Conservation (phyloP, 2,888 invertebrate genomes). For the Agrotis clavis region DNA sequence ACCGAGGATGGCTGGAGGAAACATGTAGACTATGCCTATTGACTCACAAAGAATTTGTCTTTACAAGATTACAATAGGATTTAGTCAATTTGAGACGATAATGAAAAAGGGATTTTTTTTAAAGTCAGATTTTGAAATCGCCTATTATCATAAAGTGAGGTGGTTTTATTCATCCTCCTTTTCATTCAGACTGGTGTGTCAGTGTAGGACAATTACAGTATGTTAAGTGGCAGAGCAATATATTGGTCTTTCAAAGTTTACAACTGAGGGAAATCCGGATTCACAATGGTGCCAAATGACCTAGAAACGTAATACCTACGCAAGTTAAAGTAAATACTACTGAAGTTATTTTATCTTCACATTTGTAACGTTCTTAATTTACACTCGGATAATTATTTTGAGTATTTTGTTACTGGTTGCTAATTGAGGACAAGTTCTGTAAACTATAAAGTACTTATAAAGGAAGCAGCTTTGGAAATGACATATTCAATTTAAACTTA, state of each 20-base stretch:
- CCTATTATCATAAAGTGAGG: no score
- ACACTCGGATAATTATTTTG: slow-evolving; percentile 26
- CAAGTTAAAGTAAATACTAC: slow-evolving; percentile 41
- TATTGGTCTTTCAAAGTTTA: slow-evolving; percentile 34
- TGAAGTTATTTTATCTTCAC: slow-evolving; percentile 32
- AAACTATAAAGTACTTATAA: no score
- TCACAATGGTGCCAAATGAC: slow-evolving; percentile 54
- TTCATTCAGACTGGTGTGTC: no score
- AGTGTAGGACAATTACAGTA: not conserved
- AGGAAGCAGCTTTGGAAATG: not conserved
- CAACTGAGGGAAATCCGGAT: slow-evolving; percentile 35
- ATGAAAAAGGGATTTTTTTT: no score
- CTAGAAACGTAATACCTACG: slow-evolving; percentile 34
- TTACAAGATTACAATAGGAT: no score
- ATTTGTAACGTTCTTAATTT: slow-evolving; percentile 24
- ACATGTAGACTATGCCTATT: not conserved
- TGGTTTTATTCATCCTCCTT: no score
- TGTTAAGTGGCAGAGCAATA: slow-evolving; percentile 5
- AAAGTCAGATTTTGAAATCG: no score
- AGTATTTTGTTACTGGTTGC: not conserved
- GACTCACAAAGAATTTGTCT: not conserved
- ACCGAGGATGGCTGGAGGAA: not conserved
- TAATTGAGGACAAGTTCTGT: not conserved
- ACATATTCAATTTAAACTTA: not conserved
- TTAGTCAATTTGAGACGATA: no score